phyloP scores from a whole-genome alignment of 2,888 invertebrate species.

The Palloptera scutellata region DNA sequence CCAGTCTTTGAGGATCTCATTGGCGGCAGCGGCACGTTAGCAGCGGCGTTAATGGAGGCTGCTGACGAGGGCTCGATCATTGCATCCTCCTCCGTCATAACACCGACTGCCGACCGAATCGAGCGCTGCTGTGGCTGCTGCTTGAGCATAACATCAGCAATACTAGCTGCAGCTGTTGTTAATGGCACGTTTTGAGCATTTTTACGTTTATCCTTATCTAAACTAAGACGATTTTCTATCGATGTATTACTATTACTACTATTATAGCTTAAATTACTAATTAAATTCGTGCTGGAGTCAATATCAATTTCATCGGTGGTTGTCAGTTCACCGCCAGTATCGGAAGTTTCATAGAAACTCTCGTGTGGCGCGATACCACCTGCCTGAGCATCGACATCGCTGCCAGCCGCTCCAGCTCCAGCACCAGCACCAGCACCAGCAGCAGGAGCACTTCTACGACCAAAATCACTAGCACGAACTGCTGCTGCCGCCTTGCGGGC shows the following conservation, averaged over 20 bases:
- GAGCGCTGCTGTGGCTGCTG: background rate
- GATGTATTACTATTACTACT: conserved; percentile 64
- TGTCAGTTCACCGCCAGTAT: conserved; percentile 60
- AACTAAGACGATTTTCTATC: conserved; percentile 52
- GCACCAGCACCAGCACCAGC: background rate
- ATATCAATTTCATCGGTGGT: conserved; percentile 53
- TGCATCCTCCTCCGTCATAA: background rate
- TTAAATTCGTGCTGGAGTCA: conserved; percentile 61
- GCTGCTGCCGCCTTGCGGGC: background rate
- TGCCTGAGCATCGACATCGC: conserved; percentile 57
- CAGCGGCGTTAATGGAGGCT: conserved; percentile 34
- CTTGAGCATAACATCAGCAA: conserved; percentile 30
- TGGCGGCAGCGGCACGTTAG: conserved; percentile 32
- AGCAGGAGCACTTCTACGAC: background rate
- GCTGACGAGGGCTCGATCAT: conserved; percentile 21
- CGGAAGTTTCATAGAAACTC: conserved; percentile 62
- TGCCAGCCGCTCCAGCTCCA: conserved; percentile 42
- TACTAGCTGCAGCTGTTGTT: conserved; percentile 33
- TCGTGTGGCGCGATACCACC: conserved; percentile 48
- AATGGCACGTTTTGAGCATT: conserved; percentile 43
- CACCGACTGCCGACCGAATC: no score
- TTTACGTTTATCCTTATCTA: conserved; percentile 36
- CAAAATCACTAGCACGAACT: background rate
- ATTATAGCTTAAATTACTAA: conserved; percentile 63
- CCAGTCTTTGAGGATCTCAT: conserved; percentile 51